Percentiles rank a stretch among this genome's conserved stretches.
phyloP scores from a whole-genome alignment of 2,888 invertebrate species.

The Coenonympha glycerion region DNA sequence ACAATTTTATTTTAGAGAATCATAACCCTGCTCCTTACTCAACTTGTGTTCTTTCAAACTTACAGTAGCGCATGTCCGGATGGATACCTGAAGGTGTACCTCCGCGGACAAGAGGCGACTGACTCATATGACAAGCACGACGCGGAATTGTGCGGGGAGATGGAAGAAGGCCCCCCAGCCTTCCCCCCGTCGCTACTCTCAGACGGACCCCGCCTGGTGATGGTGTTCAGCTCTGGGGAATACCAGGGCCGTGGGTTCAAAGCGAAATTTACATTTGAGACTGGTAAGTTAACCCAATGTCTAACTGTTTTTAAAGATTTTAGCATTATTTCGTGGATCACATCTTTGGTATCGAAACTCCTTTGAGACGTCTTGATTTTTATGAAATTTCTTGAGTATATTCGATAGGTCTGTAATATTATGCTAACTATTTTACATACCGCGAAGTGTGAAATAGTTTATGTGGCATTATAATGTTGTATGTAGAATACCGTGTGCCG shows the following conservation, averaged over 20 bases:
- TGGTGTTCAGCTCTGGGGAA: slow-evolving; percentile 96
- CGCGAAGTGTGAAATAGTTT: too few species aligned
- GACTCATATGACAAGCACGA: slow-evolving; percentile 96
- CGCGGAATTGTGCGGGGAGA: slow-evolving; percentile 91
- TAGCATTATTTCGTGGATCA: too few species aligned
- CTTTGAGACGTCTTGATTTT: too few species aligned
- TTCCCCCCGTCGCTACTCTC: slow-evolving; percentile 89
- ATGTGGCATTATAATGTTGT: too few species aligned
- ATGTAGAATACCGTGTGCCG: slow-evolving; percentile 91
- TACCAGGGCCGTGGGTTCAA: slow-evolving; percentile 93
- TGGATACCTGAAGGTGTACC: slow-evolving; percentile 92
- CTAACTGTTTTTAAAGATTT: not conserved
- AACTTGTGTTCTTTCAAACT: not conserved
- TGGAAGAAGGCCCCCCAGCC: slow-evolving; percentile 42
- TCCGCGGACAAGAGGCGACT: slow-evolving; percentile 93
- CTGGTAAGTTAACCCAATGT: slow-evolving; percentile 78
- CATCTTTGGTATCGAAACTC: too few species aligned
- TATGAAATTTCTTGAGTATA: too few species aligned
- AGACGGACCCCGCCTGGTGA: slow-evolving; percentile 93
- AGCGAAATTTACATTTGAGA: slow-evolving; percentile 89
- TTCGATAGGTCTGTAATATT: too few species aligned
- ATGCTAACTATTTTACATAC: too few species aligned
- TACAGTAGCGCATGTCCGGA: slow-evolving; percentile 82
- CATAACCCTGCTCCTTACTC: not conserved
- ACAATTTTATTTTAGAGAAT: too few species aligned